phyloP scores from a whole-genome alignment of 2,797 vertebrate species.

The Fratercula arctica region DNA sequence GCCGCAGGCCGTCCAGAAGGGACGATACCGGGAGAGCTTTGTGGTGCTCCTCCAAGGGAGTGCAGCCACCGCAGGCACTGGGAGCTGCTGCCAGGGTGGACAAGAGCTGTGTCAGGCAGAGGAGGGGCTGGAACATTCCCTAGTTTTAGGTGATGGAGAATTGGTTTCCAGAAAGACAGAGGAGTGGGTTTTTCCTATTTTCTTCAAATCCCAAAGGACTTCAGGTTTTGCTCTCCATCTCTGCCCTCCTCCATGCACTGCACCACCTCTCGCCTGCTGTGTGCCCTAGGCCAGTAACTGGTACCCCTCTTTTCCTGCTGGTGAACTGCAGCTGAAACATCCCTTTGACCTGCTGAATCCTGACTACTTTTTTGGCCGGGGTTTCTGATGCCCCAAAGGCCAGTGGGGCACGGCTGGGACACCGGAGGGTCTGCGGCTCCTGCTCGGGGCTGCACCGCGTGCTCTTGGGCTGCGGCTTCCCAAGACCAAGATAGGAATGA shows the following conservation, averaged over 20 bases:
- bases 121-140: not conserved
- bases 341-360: too few species aligned
- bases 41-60: not conserved
- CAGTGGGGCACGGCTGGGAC: not conserved
- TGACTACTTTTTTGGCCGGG: not conserved
- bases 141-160: not conserved
- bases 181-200: not conserved
- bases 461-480: rapidly evolving
- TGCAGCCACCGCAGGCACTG: rapidly evolving
- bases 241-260: not conserved
- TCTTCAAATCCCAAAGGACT: not conserved
- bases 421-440: not conserved
- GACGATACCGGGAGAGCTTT: rapidly evolving
- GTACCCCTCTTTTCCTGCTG: not conserved
- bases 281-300: not conserved
- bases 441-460: rapidly evolving
- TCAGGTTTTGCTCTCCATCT: not conserved
- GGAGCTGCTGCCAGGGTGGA: not conserved
- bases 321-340: not conserved
- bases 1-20: not conserved
- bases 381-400: not conserved
- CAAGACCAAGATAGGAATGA: not conserved
- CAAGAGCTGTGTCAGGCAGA: not conserved
- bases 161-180: not conserved
- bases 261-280: not conserved